Evolutionary conservation across 1,140 invertebrate genomes (phyloP).

Genomic region (Drosophila punjabiensis): DNA sequence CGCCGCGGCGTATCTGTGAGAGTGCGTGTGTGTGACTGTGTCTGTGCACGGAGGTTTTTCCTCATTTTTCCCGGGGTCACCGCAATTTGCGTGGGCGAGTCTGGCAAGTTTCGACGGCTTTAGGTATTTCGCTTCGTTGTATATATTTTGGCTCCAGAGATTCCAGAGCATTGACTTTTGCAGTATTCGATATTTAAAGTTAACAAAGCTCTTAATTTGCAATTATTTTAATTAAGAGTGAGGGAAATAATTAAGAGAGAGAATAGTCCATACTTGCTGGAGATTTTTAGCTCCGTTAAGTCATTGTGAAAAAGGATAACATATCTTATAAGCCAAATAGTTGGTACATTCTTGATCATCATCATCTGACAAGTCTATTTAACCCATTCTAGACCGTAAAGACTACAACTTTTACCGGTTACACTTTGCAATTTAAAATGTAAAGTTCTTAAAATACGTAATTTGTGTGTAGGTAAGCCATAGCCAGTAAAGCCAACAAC

Average conservation of each 20-base stretch:
- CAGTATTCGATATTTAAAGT: constrained; percentile 27
- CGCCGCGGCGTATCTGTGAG: constrained; percentile 12
- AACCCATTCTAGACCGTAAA: not conserved
- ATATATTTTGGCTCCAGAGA: constrained; percentile 7
- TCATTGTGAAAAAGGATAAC: not conserved
- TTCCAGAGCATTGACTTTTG: constrained; percentile 41
- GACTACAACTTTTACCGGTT: no score
- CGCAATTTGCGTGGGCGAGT: constrained; percentile 64
- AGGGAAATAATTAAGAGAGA: not conserved
- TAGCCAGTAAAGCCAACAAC: constrained; percentile 20
- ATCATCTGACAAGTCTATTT: not conserved
- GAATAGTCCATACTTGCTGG: no score
- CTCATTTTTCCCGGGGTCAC: constrained; percentile 43
- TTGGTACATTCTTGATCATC: no score
- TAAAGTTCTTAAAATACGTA: constrained; percentile 51
- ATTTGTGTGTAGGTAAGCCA: constrained; percentile 26
- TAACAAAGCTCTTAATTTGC: constrained; percentile 31
- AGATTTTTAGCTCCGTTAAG: no score
- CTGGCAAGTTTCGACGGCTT: constrained; percentile 55
- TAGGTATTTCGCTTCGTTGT: not conserved
- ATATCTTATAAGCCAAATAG: no score
- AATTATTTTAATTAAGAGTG: not conserved
- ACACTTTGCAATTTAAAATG: constrained; percentile 12
- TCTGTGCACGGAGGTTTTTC: constrained; percentile 22
- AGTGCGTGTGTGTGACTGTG: constrained; percentile 11